Evolutionary conservation across 2,797 vertebrate species (phyloP).

Genomic region (Australoheros facetus): DNA sequence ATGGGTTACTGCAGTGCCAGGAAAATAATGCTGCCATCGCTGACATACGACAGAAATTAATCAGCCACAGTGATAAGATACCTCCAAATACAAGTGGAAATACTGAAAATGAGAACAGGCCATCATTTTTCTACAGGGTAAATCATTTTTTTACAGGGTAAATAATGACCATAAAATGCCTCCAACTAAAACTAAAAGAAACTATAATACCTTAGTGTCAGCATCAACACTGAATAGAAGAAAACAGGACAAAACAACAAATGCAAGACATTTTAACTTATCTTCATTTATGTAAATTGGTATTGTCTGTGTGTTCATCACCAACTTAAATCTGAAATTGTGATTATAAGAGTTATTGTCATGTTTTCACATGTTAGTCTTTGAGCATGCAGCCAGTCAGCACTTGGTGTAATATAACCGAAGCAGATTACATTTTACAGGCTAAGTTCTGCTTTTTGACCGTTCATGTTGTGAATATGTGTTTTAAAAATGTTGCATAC

Average conservation of each 20-base stretch:
- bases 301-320: neutral
- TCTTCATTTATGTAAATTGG: neutral
- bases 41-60: neutral
- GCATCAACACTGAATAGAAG: neutral
- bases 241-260: neutral
- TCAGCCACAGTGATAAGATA: accelerated
- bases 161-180: accelerated
- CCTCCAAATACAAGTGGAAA: accelerated
- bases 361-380: neutral
- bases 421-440: neutral
- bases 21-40: conserved; percentile 9
- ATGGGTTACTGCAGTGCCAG: neutral
- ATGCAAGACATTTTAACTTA: neutral
- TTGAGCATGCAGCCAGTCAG: neutral
- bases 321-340: neutral
- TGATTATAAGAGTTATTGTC: neutral
- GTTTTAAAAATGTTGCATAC: too few relatives aligned
- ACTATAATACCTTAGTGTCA: neutral
- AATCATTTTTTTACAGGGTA: neutral
- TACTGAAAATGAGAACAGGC: accelerated
- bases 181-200: accelerated
- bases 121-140: too few relatives aligned
- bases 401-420: neutral
- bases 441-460: too few relatives aligned
- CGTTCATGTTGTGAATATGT: too few relatives aligned